Evolutionary conservation across 2,888 invertebrate genomes (phyloP), one percentile per base, ranked within the genome.

Genomic region (Spodoptera exigua): DNA sequence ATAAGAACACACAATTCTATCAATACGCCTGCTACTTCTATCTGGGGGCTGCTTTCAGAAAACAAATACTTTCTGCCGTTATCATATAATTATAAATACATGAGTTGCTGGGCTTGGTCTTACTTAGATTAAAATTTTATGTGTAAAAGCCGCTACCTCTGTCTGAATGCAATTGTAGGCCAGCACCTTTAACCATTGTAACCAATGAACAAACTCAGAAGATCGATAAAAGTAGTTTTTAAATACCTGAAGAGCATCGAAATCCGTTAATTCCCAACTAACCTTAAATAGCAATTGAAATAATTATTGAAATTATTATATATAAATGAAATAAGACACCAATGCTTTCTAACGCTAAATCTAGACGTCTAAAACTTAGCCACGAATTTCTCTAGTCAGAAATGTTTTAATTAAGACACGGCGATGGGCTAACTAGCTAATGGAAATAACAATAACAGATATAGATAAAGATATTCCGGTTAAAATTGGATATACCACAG

Each of bases 111-210:
- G 72, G 65, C 72, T 75, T 79, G 76, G 76, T 74, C 78, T 76
- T 85, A 83, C 88, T 89, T 88, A 88, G 87, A 83, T n/a, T n/a
- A n/a, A n/a, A n/a, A n/a, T n/a, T n/a, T n/a, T 88, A 83, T 79
- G 83, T 85, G 84, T 86, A 81, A 73, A 78, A 78, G 77, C 78
- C 79, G 80, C 80, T 85, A 59, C 81, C 85, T 83, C 71, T 72
- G 82, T 82, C 83, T 81, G 74, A 43, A 87, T 80, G 67, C 78
- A 79, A 85, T 85, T 86, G 87, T 82, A 81, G 78, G 53, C 66
- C 65, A 65, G 71, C 69, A 76, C 65, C 73, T 81, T 79, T 71
- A 61, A 78, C 75, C 68, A 75, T 55, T 61, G 61, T n/a, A n/a
- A 59, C 58, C 39, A 53, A 76, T 78, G 64, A 82, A 76, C 79